Base-by-base conservation (phyloP, 2,113 vertebrate genomes). In the Numenius arquata region DNA sequence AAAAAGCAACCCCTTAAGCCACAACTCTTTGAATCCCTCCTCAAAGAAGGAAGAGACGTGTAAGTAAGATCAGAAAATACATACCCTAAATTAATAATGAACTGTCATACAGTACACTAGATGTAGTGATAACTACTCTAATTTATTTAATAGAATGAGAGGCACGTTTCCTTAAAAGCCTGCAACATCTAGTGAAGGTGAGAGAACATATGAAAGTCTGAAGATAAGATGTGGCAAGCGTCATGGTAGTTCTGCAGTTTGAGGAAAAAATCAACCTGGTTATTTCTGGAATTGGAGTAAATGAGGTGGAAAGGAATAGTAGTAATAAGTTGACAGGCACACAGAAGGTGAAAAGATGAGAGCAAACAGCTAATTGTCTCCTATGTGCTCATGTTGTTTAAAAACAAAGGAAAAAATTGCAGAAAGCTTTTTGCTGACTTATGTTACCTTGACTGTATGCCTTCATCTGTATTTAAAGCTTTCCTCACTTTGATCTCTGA, bases 261-360 rank as follows among this genome's bases (percentile, higher is more conserved):
- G 63, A 84, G 62, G 26, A 19, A 47, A 26, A 86, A 82, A 63
- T 72, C 38, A 77, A 40, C 32, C 34, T 43, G 61, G 17, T 89
- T 95, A 71, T 92, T 93, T 78, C 61, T 80, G 48, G 56, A 90
- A 65, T 8, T 78, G n/a, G 65, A 89, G 34, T 84, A 89, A 96
- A 95, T 74, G 61, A 92, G 66, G 43, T 81, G 36, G 70, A 92
- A 94, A 91, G 59, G 34, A 76, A 75, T 53, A 89, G 58, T 25
- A 87, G 21, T 89, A 82, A 78, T 72, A 85, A 6, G 22, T n/a
- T 95, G 87, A 48, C 43, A 94, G 71, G 84, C 48, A 87, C 47
- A 75, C 13, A 81, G 68, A 91, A 95, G 56, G 76, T 78, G 77
- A 87, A 94, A 84, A 81, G 50, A 92, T 78, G 41, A 87, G 55